Evolutionary conservation across 53 echinoderm and acorn worm species (phyloP).

Genomic region (Arbacia lixula): DNA sequence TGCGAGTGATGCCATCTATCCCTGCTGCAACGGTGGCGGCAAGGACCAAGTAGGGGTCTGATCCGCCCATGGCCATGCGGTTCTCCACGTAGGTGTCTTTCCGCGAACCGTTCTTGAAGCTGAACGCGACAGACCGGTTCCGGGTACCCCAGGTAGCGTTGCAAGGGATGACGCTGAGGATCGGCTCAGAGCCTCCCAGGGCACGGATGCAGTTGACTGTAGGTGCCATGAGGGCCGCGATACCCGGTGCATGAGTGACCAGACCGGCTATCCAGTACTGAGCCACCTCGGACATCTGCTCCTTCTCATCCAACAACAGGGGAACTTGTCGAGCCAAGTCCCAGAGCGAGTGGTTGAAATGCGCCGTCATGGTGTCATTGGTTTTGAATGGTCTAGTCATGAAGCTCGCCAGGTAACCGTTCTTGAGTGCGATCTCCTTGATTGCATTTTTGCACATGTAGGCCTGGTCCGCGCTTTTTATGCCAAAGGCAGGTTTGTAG

Average conservation of each 20-base stretch:
- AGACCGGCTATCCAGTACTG: constrained; percentile 74
- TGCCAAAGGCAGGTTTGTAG: constrained; percentile 66
- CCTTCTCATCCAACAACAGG: constrained; percentile 46
- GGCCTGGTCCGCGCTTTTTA: constrained; percentile 59
- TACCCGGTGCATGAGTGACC: constrained; percentile 62
- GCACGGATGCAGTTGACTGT: constrained; percentile 62
- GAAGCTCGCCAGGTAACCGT: constrained; percentile 64
- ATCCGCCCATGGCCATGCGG: constrained; percentile 53
- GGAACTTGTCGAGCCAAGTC: no score
- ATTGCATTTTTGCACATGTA: constrained; percentile 55
- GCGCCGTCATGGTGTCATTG: constrained; percentile 19
- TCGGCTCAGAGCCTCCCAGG: background rate
- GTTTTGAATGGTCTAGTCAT: constrained; percentile 49
- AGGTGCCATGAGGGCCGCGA: constrained; percentile 56
- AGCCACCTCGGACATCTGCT: constrained; percentile 42
- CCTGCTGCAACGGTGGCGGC: constrained; percentile 72
- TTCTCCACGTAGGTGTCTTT: constrained; percentile 70
- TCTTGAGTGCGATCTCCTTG: constrained; percentile 64
- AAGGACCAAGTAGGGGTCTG: constrained; percentile 64
- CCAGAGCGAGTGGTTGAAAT: constrained; percentile 75
- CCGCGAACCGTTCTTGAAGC: constrained; percentile 56
- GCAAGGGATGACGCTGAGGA: background rate
- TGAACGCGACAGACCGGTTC: constrained; percentile 65
- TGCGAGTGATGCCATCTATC: constrained; percentile 67
- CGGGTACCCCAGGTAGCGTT: constrained; percentile 69